A percentile compares a stretch with the other conserved stretches of the same genome.
phyloP scores from a whole-genome alignment of 2,797 vertebrate species.

The Diceros bicornis region DNA sequence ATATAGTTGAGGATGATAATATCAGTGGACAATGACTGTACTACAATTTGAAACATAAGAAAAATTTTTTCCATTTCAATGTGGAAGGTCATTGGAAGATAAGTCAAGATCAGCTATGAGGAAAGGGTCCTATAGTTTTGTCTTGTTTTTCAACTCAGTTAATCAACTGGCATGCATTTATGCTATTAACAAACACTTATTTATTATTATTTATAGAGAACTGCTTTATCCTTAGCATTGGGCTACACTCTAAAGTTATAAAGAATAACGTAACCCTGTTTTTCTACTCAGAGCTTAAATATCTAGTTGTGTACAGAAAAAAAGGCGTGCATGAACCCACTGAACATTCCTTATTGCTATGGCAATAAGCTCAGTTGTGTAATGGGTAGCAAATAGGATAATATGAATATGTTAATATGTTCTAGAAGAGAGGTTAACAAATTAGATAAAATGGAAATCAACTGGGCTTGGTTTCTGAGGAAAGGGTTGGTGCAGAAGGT shows the following conservation, averaged over 20 bases:
- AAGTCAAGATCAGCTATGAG: background rate
- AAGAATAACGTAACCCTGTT: background rate
- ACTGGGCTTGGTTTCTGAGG: background rate
- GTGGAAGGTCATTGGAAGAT: background rate
- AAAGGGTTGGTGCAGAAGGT: background rate
- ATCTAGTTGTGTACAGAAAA: background rate
- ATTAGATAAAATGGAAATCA: background rate
- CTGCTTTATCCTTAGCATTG: background rate
- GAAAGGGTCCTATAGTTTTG: background rate
- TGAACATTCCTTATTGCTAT: background rate
- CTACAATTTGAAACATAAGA: background rate
- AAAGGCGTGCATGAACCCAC: background rate
- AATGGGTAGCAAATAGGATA: background rate
- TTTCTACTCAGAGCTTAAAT: constrained; percentile 26
- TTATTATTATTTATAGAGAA: background rate
- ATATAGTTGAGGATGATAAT: background rate
- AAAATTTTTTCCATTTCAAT: background rate
- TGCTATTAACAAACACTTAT: background rate
- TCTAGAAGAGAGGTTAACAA: background rate
- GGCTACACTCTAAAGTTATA: background rate
- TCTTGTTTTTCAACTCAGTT: background rate
- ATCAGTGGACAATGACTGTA: background rate
- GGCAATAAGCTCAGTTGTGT: background rate
- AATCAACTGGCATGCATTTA: background rate
- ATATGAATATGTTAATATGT: background rate